phyloP scores from a whole-genome alignment of 2,797 vertebrate genomes.

The Pantherophis alleghaniensis region DNA sequence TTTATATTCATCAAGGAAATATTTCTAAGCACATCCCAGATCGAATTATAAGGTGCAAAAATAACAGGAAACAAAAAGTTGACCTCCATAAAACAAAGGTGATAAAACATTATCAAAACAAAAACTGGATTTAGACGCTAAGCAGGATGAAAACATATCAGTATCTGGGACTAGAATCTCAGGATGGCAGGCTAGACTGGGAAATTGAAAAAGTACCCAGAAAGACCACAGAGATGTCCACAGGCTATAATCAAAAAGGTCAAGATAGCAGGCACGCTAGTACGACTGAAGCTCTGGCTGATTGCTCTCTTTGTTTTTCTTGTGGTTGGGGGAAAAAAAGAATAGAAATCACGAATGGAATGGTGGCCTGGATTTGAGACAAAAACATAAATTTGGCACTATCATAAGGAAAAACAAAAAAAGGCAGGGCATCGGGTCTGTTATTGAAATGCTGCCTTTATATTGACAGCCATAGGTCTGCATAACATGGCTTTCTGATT shows the following conservation, averaged over 20 bases:
- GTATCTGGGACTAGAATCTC: not conserved
- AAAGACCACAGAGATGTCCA: not conserved
- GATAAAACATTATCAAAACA: not conserved
- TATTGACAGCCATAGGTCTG: not conserved
- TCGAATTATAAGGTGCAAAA: not conserved
- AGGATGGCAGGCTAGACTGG: not conserved
- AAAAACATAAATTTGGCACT: conserved; percentile 1
- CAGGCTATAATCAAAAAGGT: not conserved
- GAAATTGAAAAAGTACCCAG: not conserved
- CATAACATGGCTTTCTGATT: not conserved
- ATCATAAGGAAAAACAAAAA: not conserved
- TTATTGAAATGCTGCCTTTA: not conserved
- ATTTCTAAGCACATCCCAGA: not conserved
- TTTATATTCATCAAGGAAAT: not conserved
- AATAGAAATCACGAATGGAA: not conserved
- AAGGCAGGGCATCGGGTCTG: not conserved
- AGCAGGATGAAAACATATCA: not conserved
- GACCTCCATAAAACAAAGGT: not conserved
- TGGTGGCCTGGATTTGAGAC: not conserved
- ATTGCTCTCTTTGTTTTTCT: not conserved
- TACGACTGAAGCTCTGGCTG: not conserved
- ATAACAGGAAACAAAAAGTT: not conserved
- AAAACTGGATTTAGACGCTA: not conserved
- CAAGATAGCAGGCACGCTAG: not conserved
- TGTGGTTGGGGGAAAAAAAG: not conserved